These are phyloP conservation scores for Porites rus DNA, from an alignment of 92 coral and sea anemone genomes.

Conservation along the genomic window DNA sequence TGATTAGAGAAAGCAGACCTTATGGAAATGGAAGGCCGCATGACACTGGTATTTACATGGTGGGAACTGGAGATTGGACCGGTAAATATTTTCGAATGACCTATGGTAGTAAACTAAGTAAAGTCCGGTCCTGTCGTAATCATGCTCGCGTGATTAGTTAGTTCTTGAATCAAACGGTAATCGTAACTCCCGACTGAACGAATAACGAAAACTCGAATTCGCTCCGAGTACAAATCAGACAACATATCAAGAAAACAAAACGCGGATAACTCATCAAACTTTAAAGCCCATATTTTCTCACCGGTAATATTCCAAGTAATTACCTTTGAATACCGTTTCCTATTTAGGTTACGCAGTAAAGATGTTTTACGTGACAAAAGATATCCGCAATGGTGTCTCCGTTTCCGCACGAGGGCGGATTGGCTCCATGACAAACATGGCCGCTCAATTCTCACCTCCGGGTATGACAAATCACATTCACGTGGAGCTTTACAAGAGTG, in stretches of 20 bases:
- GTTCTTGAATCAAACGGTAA: background rate
- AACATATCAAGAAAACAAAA: too few species aligned
- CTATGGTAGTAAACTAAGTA: background rate
- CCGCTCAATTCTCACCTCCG: background rate
- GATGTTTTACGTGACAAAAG: slow-evolving; percentile 44
- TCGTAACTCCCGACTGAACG: too few species aligned
- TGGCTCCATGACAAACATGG: slow-evolving; percentile 23
- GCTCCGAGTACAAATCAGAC: too few species aligned
- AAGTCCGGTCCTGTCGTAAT: background rate
- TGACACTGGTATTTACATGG: slow-evolving; percentile 55
- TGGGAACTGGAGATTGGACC: slow-evolving; percentile 55
- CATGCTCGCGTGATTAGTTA: background rate
- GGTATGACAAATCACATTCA: slow-evolving; percentile 67
- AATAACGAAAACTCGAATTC: too few species aligned
- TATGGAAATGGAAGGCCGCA: slow-evolving; percentile 34
- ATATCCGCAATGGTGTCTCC: background rate
- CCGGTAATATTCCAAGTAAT: background rate
- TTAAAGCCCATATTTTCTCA: background rate
- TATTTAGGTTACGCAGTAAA: slow-evolving; percentile 26
- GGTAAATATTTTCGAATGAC: slow-evolving; percentile 32
- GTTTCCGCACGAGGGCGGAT: slow-evolving; percentile 11
- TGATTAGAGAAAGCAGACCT: slow-evolving; percentile 22
- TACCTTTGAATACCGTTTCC: background rate
- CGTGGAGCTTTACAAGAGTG: slow-evolving; percentile 34
- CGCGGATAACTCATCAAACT: background rate